phyloP scores from a whole-genome alignment of 2,888 invertebrate species.

The Notocelia uddmanniana region DNA sequence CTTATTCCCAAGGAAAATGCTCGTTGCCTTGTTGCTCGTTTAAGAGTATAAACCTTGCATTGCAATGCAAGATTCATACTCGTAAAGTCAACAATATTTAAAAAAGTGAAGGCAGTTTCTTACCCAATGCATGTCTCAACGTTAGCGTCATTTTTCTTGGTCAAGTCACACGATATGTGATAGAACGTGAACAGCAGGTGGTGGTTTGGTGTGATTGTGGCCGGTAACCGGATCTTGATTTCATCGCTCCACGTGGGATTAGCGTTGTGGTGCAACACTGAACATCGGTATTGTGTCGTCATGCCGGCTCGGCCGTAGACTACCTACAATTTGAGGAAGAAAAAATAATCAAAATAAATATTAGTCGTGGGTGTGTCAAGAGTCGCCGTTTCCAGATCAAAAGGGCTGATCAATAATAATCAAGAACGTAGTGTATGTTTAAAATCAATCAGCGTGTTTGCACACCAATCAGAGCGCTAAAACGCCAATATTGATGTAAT shows the following conservation, averaged over 20 bases:
- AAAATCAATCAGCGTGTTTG: too few species aligned
- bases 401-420: too few species aligned
- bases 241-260: conserved; percentile 97
- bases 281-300: conserved; percentile 90
- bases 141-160: conserved; percentile 91
- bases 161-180: conserved; percentile 96
- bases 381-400: too few species aligned
- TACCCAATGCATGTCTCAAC: conserved; percentile 94
- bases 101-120: conserved; percentile 46
- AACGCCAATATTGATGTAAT: too few species aligned
- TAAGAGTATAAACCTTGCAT: too few species aligned
- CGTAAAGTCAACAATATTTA: too few species aligned
- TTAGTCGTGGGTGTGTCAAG: too few species aligned
- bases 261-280: conserved; percentile 95
- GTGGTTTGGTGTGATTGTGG: conserved; percentile 93
- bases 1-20: too few species aligned
- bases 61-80: too few species aligned
- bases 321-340: conserved; percentile 58
- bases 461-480: too few species aligned
- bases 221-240: conserved; percentile 95
- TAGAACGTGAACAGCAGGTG: conserved; percentile 98
- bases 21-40: too few species aligned
- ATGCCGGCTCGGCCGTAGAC: conserved; percentile 80
- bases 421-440: too few species aligned
- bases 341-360: not conserved